Evolutionary conservation across 2,888 invertebrate species (phyloP).

Genomic region (Bellardia bayeri): DNA sequence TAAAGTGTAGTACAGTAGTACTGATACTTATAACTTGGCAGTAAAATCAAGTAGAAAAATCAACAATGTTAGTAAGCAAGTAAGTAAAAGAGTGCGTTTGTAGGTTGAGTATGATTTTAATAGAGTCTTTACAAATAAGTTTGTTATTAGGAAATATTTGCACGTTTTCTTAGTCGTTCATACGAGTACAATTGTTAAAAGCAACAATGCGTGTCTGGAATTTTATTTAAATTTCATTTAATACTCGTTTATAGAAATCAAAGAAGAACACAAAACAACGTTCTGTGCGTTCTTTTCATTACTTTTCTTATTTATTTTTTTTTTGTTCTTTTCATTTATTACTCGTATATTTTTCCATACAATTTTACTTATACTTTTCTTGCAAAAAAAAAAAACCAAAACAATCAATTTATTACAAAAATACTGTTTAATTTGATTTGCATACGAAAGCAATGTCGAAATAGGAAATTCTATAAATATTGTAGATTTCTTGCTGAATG

Average conservation of each 20-base stretch:
- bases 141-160: conserved; percentile 65
- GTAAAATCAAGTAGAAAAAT: neutral
- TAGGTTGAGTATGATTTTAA: conserved; percentile 29
- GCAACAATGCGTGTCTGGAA: conserved; percentile 69
- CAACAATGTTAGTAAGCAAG: conserved; percentile 33
- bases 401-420: conserved; percentile 58
- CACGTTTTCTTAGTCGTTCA: conserved; percentile 55
- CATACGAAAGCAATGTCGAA: conserved; percentile 19
- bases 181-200: conserved; percentile 56
- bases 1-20: neutral
- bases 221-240: conserved; percentile 67
- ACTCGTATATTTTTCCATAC: conserved; percentile 32
- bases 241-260: conserved; percentile 15
- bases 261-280: conserved; percentile 8
- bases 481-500: conserved; percentile 17
- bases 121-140: conserved; percentile 59
- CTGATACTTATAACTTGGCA: neutral
- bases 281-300: conserved; percentile 7
- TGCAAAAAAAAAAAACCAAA: neutral
- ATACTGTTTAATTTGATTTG: conserved; percentile 50
- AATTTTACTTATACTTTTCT: conserved; percentile 15
- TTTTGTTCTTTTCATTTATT: neutral
- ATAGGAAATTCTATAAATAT: conserved; percentile 44
- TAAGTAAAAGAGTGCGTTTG: conserved; percentile 10
- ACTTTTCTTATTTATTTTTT: neutral